Evolutionary conservation across 2,113 vertebrate species (phyloP).

Genomic region (Cairina moschata): DNA sequence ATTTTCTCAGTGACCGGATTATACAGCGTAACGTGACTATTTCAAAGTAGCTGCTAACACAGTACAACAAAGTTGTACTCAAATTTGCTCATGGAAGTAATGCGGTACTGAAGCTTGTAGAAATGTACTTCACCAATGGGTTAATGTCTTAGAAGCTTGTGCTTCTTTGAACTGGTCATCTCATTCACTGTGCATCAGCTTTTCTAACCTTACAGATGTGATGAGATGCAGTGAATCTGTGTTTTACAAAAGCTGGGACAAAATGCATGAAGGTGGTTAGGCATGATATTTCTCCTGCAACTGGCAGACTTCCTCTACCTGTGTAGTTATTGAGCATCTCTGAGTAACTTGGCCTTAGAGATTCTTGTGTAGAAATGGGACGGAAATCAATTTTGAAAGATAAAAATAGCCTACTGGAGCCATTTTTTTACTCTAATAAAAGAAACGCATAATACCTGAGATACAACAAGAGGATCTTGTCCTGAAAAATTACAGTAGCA

Average conservation of each 20-base stretch:
- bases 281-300: background rate
- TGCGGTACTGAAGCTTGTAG: background rate
- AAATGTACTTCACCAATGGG: background rate
- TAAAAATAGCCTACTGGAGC: background rate
- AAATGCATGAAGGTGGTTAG: background rate
- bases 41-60: background rate
- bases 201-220: background rate
- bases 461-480: background rate
- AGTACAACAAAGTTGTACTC: background rate
- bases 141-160: background rate
- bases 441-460: background rate
- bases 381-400: background rate
- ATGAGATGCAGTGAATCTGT: background rate
- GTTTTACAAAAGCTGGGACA: background rate
- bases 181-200: background rate
- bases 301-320: background rate
- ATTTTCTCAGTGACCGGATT: background rate
- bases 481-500: background rate
- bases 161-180: background rate
- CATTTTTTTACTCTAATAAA: background rate
- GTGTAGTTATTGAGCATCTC: background rate
- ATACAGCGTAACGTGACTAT: background rate
- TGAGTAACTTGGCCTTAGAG: background rate
- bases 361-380: background rate
- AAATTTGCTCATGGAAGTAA: background rate